phyloP scores from a whole-genome alignment of 2,888 invertebrate genomes.

The Ephialtes manifestator region DNA sequence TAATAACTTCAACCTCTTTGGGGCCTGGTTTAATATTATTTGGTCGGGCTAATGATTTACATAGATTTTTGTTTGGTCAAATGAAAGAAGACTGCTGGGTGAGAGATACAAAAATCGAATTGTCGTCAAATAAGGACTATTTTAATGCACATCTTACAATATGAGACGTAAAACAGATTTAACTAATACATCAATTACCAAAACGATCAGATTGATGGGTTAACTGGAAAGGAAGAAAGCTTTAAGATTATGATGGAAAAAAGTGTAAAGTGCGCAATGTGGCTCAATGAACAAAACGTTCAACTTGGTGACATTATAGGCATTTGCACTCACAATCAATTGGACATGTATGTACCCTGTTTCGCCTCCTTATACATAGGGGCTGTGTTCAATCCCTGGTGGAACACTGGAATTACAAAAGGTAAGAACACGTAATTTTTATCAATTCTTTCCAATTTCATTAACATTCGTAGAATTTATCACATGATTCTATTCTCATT shows the following conservation, averaged over 20 bases:
- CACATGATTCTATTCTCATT: no score
- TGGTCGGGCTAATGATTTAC: no score
- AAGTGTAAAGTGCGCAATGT: slow-evolving; percentile 50
- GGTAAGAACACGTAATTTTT: neutral
- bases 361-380: slow-evolving; percentile 73
- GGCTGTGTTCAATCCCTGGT: slow-evolving; percentile 74
- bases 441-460: neutral
- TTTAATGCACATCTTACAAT: no score
- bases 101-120: no score
- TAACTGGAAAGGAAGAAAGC: slow-evolving; percentile 28
- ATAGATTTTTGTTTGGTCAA: no score
- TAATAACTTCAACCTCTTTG: no score
- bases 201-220: slow-evolving; percentile 32
- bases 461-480: no score
- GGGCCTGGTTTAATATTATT: no score
- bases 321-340: slow-evolving; percentile 74
- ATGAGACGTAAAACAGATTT: no score
- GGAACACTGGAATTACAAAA: slow-evolving; percentile 73
- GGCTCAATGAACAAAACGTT: slow-evolving; percentile 67
- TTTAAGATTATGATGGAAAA: slow-evolving; percentile 32
- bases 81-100: no score
- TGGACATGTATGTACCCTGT: slow-evolving; percentile 11
- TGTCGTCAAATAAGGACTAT: no score
- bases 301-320: slow-evolving; percentile 68
- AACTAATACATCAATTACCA: neutral